Percentiles rank a stretch among this genome's conserved stretches.
Evolutionary conservation across 2,797 vertebrate genomes (phyloP).

Genomic region (Arctocebus calabarensis): DNA sequence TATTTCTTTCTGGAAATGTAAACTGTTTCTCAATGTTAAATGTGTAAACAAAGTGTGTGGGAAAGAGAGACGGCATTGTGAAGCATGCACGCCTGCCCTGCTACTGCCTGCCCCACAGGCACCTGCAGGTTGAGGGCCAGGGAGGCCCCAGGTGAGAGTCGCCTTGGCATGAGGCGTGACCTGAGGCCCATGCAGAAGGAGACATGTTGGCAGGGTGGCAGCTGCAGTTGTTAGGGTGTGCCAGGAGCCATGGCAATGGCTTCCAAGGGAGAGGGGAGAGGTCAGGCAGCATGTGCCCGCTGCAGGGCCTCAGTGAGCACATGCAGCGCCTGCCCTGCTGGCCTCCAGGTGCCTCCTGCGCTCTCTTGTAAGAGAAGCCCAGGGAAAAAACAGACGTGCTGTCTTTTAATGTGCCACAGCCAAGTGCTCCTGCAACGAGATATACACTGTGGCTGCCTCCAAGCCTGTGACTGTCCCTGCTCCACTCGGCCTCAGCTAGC

Average conservation of each 20-base stretch:
- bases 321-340: accelerated
- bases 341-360: background rate
- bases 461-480: accelerated
- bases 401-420: background rate
- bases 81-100: background rate
- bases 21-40: background rate
- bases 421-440: too few species aligned
- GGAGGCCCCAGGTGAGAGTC: background rate
- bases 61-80: background rate
- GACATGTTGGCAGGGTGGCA: accelerated
- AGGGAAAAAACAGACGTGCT: background rate
- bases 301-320: accelerated
- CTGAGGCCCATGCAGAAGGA: background rate
- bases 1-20: conserved; percentile 39
- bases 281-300: background rate
- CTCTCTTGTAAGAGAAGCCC: accelerated
- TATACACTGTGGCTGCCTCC: background rate
- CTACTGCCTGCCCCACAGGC: too few species aligned
- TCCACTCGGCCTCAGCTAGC: background rate
- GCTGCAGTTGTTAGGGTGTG: background rate
- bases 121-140: accelerated
- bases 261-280: background rate
- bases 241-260: background rate
- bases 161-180: background rate
- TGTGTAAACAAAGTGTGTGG: background rate